A percentile compares a stretch with the other conserved stretches of the same genome.
These are phyloP conservation scores for Nyctalus aviator DNA, from an alignment of 2,797 vertebrate species.

Conservation along the genomic window DNA sequence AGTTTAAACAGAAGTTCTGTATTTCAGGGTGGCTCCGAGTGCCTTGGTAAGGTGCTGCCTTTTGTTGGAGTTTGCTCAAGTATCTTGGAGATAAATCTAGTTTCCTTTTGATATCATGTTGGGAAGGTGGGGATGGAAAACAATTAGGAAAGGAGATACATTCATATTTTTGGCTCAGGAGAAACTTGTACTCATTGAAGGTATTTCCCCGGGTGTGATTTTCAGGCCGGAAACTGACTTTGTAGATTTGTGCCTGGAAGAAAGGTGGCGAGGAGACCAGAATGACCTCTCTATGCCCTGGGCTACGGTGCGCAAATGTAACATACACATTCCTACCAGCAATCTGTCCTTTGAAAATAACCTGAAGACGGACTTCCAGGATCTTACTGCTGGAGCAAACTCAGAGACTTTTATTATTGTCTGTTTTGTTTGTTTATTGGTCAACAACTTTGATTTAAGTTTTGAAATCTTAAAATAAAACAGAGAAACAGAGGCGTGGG, in stretches of 20 bases:
- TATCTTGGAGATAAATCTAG: neutral
- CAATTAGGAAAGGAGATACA: neutral
- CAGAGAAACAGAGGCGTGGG: neutral
- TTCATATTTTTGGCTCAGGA: neutral
- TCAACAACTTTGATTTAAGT: slow-evolving; percentile 63
- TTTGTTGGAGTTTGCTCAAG: neutral
- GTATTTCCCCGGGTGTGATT: neutral
- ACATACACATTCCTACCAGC: neutral
- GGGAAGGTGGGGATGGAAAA: neutral
- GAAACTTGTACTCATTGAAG: neutral
- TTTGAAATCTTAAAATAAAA: slow-evolving; percentile 59
- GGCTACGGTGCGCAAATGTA: neutral
- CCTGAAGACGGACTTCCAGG: neutral
- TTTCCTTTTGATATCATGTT: neutral
- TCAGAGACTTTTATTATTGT: slow-evolving; percentile 37
- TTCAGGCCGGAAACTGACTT: neutral
- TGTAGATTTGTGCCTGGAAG: neutral
- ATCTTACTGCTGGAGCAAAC: neutral
- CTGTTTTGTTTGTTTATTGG: slow-evolving; percentile 53
- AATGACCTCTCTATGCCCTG: neutral
- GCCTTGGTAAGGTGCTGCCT: neutral
- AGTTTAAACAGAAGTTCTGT: slow-evolving; percentile 35
- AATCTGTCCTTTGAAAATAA: neutral
- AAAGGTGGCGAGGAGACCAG: neutral
- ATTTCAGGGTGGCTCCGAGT: neutral